These are phyloP conservation scores for Caenorhabditis briggsae DNA, from an alignment of 1,140 invertebrate species.

Conservation along the genomic window DNA sequence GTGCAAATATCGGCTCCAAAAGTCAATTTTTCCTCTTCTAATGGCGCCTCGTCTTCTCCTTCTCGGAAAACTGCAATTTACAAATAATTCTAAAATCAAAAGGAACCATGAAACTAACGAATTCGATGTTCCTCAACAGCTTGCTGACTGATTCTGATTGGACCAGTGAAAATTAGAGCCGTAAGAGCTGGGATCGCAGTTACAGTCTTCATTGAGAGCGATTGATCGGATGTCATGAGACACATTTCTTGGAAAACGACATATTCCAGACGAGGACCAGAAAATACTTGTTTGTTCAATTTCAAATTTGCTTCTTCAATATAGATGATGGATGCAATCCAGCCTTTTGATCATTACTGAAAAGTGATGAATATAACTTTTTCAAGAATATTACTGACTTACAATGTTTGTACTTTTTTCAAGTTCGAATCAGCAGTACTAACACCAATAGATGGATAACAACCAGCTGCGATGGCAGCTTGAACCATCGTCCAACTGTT, in stretches of 20 bases:
- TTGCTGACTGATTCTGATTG: slow-evolving; percentile 14
- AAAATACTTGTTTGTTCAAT: background rate
- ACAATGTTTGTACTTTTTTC: slow-evolving; percentile 73
- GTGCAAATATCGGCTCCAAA: background rate
- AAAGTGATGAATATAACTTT: background rate
- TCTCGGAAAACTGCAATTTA: background rate
- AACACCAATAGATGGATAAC: slow-evolving; percentile 75
- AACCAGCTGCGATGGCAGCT: slow-evolving; percentile 76
- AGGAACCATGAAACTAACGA: background rate
- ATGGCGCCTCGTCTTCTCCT: background rate
- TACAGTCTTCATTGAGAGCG: slow-evolving; percentile 69
- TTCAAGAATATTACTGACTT: background rate
- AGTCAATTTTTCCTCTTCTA: background rate
- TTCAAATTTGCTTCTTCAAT: slow-evolving; percentile 68
- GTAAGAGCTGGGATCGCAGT: slow-evolving; percentile 73
- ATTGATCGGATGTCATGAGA: slow-evolving; percentile 60
- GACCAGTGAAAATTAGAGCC: slow-evolving; percentile 72
- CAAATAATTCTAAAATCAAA: too few species aligned
- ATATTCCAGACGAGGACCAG: slow-evolving; percentile 71
- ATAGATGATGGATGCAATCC: slow-evolving; percentile 71
- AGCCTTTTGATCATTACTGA: slow-evolving; percentile 60
- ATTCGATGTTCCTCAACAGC: slow-evolving; percentile 63
- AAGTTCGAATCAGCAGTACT: slow-evolving; percentile 68
- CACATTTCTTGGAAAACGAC: slow-evolving; percentile 73
- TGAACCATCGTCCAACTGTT: slow-evolving; percentile 76